These are phyloP conservation scores for Muscicapa striata DNA, from an alignment of 2,797 vertebrate species.

Conservation along the genomic window DNA sequence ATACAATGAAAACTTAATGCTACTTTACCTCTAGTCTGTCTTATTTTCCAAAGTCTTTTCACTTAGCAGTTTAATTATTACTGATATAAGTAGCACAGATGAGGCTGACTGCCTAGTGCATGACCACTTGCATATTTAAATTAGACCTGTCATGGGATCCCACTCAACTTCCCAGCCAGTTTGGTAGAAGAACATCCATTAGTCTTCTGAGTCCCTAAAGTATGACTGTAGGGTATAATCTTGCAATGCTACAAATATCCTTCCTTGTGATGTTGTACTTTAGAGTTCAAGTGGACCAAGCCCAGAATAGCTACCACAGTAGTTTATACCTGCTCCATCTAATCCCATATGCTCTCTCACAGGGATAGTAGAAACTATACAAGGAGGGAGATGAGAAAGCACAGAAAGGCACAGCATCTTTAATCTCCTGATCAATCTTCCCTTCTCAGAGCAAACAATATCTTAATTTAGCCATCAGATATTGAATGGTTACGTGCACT, in stretches of 20 bases:
- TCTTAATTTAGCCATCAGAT: slow-evolving; percentile 17
- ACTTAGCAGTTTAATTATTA: slow-evolving; percentile 29
- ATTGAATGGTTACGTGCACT: neutral
- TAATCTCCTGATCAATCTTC: neutral
- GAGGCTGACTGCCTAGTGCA: neutral
- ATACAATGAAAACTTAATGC: slow-evolving; percentile 26
- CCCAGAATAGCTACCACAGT: neutral
- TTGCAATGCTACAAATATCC: neutral
- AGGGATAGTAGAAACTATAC: neutral
- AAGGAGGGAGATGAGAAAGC: neutral
- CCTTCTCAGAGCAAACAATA: neutral
- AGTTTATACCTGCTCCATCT: neutral
- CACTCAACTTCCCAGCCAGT: slow-evolving; percentile 19
- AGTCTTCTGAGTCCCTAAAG: neutral
- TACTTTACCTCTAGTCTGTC: slow-evolving; percentile 2
- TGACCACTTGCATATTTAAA: slow-evolving; percentile 42
- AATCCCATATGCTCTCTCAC: neutral
- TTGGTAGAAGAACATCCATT: neutral
- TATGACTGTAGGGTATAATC: neutral
- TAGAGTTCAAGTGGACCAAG: neutral
- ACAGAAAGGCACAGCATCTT: neutral
- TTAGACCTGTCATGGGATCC: neutral
- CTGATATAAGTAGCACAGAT: neutral
- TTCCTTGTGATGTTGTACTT: neutral
- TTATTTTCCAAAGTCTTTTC: slow-evolving; percentile 18